These are phyloP conservation scores for Anarhynchus alexandrinus DNA, from an alignment of 2,113 vertebrate genomes.

Conservation along the genomic window DNA sequence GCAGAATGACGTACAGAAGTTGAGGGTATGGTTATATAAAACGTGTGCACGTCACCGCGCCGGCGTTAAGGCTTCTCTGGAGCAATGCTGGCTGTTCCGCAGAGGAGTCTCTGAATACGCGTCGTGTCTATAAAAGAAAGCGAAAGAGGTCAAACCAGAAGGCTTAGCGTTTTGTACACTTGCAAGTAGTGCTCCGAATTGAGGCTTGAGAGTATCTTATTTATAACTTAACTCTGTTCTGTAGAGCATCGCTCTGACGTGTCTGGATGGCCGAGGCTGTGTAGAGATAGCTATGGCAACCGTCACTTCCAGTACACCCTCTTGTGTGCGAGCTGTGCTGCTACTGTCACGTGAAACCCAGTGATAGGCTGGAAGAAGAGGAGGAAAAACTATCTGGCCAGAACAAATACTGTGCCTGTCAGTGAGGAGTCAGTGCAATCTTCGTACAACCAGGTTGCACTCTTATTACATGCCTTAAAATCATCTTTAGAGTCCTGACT, in stretches of 20 bases:
- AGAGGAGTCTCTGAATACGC: neutral
- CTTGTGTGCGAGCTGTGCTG: slow-evolving; percentile 2
- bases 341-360: neutral
- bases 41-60: accelerated
- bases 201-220: neutral
- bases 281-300: slow-evolving; percentile 13
- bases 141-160: neutral
- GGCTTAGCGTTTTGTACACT: neutral
- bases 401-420: neutral
- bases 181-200: neutral
- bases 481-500: neutral
- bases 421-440: neutral
- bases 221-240: neutral
- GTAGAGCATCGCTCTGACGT: neutral
- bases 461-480: neutral
- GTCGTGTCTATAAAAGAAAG: neutral
- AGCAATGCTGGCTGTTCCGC: neutral
- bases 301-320: neutral
- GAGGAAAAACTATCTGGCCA: neutral
- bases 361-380: neutral
- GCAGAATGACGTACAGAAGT: neutral
- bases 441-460: neutral
- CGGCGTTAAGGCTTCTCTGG: accelerated
- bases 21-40: neutral
- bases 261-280: neutral